A percentile compares a stretch with the other conserved stretches of the same genome.
These are phyloP conservation scores for Toxotes lorentzi DNA, from an alignment of 2,797 vertebrate species.

Conservation along the genomic window DNA sequence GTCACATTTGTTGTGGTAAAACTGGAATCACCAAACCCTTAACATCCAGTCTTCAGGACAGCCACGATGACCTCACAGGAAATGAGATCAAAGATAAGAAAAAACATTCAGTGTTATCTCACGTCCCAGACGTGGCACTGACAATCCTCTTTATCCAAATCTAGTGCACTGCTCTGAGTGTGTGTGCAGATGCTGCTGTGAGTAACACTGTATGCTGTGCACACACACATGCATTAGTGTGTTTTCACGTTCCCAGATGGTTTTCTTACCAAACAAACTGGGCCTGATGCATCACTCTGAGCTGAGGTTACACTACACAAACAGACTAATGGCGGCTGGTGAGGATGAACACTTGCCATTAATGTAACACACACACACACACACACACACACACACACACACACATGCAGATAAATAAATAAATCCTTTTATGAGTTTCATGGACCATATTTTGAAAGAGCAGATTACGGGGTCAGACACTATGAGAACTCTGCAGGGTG, in stretches of 20 bases:
- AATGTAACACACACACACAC: conserved; percentile 22
- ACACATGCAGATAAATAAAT: conserved; percentile 39
- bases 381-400: neutral
- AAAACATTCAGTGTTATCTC: conserved; percentile 31
- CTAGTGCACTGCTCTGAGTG: neutral
- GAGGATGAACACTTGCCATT: conserved; percentile 37
- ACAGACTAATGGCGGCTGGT: conserved; percentile 37
- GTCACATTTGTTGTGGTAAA: neutral
- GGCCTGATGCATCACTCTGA: conserved; percentile 19
- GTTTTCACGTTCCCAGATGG: conserved; percentile 36
- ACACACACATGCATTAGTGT: neutral
- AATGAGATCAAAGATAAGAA: conserved; percentile 48
- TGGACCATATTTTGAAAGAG: conserved; percentile 37
- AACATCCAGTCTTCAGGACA: neutral
- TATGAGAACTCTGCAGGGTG: conserved; percentile 30
- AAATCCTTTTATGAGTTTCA: conserved; percentile 49
- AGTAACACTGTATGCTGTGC: neutral
- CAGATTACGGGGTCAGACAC: conserved; percentile 49
- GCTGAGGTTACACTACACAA: conserved; percentile 30
- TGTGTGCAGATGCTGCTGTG: conserved; percentile 6
- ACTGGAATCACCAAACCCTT: neutral
- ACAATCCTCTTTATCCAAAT: conserved; percentile 59
- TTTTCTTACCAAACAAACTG: conserved; percentile 54
- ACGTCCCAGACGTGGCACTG: conserved; percentile 25
- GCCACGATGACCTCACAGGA: conserved; percentile 55